Base-by-base conservation (phyloP, 2,797 vertebrate species). In the Sebastes oblongus region DNA sequence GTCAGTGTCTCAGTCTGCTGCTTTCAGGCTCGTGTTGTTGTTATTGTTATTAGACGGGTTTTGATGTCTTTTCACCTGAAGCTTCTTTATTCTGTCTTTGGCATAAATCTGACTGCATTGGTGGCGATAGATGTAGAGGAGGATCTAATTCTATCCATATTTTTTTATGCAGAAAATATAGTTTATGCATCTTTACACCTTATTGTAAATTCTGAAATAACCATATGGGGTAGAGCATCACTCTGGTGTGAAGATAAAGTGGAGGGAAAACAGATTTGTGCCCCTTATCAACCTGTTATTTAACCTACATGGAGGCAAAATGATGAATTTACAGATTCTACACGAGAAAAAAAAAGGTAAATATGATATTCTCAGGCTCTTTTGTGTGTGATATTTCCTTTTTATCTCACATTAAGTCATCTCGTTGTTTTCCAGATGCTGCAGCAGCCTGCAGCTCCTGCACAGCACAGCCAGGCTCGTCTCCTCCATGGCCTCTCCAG, bases 401-500 rank as follows among this genome's bases (percentile, higher is more conserved):
- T 1, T 55, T 61, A 1, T 75, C 62, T 76, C n/a, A 6, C 66
- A 76, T 66, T 65, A 84, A 68, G 66, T 65, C 11, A 0, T 64
- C 27, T 66, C 6, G 9, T 65, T 89, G 71, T 84, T 68, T 86
- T 82, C 73, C 85, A 89, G 87, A 78, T 76, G 69, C 82, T 52
- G 75, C 80, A 34, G 73, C 66, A 39, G 36, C 12, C 36, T 39
- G 12, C 75, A 10, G 71, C 56, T 74, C 56, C 62, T 18, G 36
- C 36, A 13, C 36, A 39, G 84, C 82, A 61, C 34, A 68, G 39
- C 78, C 12, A 55, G 4, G 62, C 85, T 81, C 69, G 24, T 78
- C 85, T 81, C 84, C 7, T 65, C 30, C 72, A 39, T 65, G 85
- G 78, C 75, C 82, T 82, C 89, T 86, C 39, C 54, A 67, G 93